Evolutionary conservation across 2,797 vertebrate genomes (phyloP), one percentile per base, ranked within the genome.

Genomic region (Intellagama lesueurii): DNA sequence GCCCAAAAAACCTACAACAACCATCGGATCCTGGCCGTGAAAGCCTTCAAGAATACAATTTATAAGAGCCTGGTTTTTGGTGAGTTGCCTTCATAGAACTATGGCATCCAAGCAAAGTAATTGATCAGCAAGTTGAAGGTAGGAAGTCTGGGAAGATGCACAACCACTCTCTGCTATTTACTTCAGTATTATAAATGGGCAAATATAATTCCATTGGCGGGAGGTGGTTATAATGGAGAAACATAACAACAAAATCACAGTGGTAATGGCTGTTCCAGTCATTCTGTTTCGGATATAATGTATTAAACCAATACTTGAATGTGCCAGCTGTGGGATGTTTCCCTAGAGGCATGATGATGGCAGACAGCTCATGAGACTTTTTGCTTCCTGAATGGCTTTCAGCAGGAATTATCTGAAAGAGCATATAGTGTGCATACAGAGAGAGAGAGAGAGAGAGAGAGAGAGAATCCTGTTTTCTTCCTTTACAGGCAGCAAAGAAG

Each of bases 261-360:
- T 0, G 0, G 68, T 22, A 86, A 85, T 19, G 30, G 3, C 60
- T 66, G 87, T 72, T n/a, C 81, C 79, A 56, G 28, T 0, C 85
- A 19, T 81, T 91, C 35, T 91, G 0, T 0, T 47, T 78, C 60
- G 19, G 5, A 56, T 35, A 11, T 19, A 3, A 22, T 40, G 4
- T 73, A 26, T 89, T 90, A 81, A 91, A 76, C 24, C 32, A 32
- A 84, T 86, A 66, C n/a, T 88, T 12, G n/a, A 35, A 17, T 88
- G 73, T 90, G 72, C 87, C 24, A 64, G n/a, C 22, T 11, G 9
- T 44, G 35, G 24, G 16, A 60, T 47, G n/a, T 87, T 16, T 69
- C 90, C 32, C 68, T 75, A 35, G 40, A 32, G 90, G 1, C 73
- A 77, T 19, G 12, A 80, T 56, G 52, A 56, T 76, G 47, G 32